Percentiles rank a stretch among this genome's conserved stretches.
Evolutionary conservation across 2,113 vertebrate genomes (phyloP).

Genomic region (Chrysochloris asiatica): DNA sequence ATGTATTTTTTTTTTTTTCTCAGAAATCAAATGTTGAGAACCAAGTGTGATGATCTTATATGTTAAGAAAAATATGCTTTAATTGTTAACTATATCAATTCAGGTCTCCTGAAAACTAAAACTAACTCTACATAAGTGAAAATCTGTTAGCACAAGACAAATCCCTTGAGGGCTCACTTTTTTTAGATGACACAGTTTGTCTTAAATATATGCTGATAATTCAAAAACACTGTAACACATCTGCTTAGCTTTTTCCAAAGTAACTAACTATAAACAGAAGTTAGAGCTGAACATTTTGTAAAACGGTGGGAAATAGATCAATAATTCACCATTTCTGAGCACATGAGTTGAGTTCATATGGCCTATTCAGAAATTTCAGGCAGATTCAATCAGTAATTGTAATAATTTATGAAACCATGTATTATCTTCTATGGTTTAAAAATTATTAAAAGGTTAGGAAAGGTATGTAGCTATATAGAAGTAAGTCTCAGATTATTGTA

Average conservation of each 20-base stretch:
- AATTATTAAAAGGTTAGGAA: conserved; percentile 15
- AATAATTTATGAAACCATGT: conserved; percentile 58
- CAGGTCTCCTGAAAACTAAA: conserved; percentile 64
- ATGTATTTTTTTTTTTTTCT: conserved; percentile 57
- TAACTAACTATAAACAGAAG: conserved; percentile 67
- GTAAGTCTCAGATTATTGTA: neutral
- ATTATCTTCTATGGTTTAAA: conserved; percentile 47
- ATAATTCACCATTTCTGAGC: conserved; percentile 52
- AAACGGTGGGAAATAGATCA: conserved; percentile 33
- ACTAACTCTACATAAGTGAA: conserved; percentile 51
- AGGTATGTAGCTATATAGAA: neutral
- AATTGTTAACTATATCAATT: conserved; percentile 68
- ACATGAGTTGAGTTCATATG: conserved; percentile 16
- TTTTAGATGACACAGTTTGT: conserved; percentile 45
- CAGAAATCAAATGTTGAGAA: conserved; percentile 71
- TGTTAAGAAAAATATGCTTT: conserved; percentile 63
- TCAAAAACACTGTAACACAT: conserved; percentile 54
- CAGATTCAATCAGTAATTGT: conserved; percentile 50
- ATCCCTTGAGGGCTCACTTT: conserved; percentile 31
- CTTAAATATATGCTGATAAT: conserved; percentile 60
- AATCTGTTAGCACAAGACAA: conserved; percentile 49
- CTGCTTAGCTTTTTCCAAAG: conserved; percentile 60
- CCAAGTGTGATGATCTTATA: conserved; percentile 63
- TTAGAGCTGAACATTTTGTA: conserved; percentile 8
- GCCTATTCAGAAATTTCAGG: neutral